These are phyloP conservation scores for Tokudaia tokunoshimensis DNA, from an alignment of 2,797 vertebrate species.

Conservation along the genomic window DNA sequence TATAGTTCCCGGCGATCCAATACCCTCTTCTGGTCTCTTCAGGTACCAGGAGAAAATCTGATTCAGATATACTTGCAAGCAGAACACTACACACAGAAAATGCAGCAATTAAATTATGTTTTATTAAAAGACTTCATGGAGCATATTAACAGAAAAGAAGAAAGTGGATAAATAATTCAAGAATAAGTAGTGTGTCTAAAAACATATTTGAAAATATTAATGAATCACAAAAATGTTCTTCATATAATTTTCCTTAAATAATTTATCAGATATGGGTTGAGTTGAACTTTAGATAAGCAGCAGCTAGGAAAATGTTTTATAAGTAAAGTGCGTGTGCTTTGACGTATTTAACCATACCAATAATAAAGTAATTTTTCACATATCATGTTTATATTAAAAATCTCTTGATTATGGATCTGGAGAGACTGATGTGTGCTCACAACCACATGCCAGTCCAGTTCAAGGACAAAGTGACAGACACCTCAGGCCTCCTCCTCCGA, in stretches of 20 bases:
- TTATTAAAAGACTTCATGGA: background rate
- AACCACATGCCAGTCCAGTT: background rate
- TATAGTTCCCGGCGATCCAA: background rate
- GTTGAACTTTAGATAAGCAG: background rate
- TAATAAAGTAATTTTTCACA: background rate
- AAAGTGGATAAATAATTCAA: background rate
- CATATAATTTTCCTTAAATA: background rate
- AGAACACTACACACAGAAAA: background rate
- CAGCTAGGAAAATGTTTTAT: background rate
- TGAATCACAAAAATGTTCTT: background rate
- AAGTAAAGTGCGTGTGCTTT: background rate
- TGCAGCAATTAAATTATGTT: background rate
- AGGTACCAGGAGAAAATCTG: background rate
- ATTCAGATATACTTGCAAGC: background rate
- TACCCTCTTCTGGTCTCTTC: background rate
- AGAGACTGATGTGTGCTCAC: background rate
- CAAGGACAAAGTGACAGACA: background rate
- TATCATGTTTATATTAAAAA: background rate
- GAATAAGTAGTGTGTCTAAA: background rate
- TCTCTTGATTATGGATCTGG: background rate
- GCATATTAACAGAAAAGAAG: background rate
- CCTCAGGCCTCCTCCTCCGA: background rate
- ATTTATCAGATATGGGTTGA: background rate
- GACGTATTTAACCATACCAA: background rate
- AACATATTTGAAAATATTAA: background rate